Percentiles rank a stretch among this genome's conserved stretches.
These are phyloP conservation scores for Otocyon megalotis DNA, from an alignment of 2,113 vertebrate genomes.

Conservation along the genomic window DNA sequence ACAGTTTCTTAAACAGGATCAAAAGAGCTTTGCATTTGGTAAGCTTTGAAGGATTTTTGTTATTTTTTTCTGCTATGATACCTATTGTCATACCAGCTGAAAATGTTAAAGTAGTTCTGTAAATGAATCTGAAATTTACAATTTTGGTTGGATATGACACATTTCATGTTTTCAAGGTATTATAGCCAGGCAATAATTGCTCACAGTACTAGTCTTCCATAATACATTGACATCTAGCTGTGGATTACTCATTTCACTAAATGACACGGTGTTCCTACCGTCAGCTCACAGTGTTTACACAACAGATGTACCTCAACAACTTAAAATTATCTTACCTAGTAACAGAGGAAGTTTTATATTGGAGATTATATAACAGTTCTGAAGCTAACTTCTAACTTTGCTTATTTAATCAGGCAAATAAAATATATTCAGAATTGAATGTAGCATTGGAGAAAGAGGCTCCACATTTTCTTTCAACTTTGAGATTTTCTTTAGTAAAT, in stretches of 20 bases:
- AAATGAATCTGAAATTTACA: background rate
- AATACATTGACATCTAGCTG: background rate
- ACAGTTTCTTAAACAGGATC: background rate
- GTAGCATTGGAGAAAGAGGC: background rate
- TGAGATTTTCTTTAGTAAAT: background rate
- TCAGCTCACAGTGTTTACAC: background rate
- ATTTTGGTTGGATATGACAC: background rate
- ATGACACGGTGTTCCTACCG: background rate
- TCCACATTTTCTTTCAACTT: background rate
- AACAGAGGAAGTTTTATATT: background rate
- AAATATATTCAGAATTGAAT: conserved; percentile 15
- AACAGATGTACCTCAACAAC: background rate
- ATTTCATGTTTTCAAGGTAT: background rate
- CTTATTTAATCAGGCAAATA: background rate
- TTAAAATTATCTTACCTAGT: background rate
- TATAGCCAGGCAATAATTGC: background rate
- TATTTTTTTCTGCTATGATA: background rate
- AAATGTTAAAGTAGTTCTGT: background rate
- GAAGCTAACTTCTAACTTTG: background rate
- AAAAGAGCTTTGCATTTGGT: background rate
- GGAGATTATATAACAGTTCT: background rate
- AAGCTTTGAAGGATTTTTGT: background rate
- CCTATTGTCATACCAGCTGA: background rate
- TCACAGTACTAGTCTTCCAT: background rate
- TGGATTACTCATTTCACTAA: background rate